Evolutionary conservation across 1,140 invertebrate species (phyloP).

Genomic region (Ctenoplectra terminalis): DNA sequence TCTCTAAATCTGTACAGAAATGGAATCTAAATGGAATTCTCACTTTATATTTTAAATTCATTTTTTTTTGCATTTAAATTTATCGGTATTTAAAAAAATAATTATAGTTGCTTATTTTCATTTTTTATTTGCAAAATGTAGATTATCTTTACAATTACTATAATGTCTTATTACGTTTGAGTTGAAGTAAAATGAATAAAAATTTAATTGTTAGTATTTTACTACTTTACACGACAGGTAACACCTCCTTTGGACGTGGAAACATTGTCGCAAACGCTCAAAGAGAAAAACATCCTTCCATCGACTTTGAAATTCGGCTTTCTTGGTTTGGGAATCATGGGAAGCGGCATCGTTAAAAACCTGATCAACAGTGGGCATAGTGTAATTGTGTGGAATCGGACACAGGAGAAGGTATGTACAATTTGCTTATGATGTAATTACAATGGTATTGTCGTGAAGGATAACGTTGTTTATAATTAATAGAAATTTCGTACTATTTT

Average conservation of each 20-base stretch:
- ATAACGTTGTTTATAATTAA: background rate
- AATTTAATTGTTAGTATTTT: constrained; percentile 16
- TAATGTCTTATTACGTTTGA: background rate
- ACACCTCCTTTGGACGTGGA: constrained; percentile 90
- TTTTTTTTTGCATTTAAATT: background rate
- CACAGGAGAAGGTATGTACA: constrained; percentile 93
- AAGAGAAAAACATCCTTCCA: constrained; percentile 93
- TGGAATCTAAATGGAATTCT: too few relatives aligned
- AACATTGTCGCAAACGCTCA: constrained; percentile 90
- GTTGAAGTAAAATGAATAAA: background rate
- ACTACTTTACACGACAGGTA: constrained; percentile 82
- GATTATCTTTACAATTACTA: background rate
- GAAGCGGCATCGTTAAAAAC: constrained; percentile 97
- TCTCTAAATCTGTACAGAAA: background rate
- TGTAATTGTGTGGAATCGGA: constrained; percentile 97
- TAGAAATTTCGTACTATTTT: background rate
- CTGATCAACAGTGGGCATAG: constrained; percentile 96
- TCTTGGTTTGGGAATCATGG: constrained; percentile 97
- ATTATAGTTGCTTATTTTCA: background rate
- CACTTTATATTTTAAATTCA: background rate
- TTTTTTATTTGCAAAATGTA: too few relatives aligned
- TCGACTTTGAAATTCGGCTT: constrained; percentile 96
- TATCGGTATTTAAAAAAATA: too few relatives aligned
- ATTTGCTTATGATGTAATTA: constrained; percentile 21
- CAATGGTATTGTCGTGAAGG: background rate